These are phyloP conservation scores for Ptilodon capucinus DNA, from an alignment of 2,888 invertebrate genomes.

Conservation along the genomic window DNA sequence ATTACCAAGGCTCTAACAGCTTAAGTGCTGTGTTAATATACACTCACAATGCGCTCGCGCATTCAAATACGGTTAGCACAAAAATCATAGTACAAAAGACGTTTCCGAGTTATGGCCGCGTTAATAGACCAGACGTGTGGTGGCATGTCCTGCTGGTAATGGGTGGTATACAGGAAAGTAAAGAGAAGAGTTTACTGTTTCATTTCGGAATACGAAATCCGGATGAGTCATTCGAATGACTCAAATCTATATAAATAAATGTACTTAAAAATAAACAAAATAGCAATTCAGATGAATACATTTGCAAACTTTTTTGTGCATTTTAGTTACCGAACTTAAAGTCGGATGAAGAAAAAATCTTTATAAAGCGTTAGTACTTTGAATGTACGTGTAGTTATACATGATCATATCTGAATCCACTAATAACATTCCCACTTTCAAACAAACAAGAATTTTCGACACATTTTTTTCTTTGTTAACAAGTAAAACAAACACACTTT, in stretches of 20 bases:
- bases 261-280: background rate
- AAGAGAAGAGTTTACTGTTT: background rate
- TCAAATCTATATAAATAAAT: background rate
- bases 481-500: slow-evolving; percentile 20
- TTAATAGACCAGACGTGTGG: slow-evolving; percentile 61
- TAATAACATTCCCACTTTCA: background rate
- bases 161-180: slow-evolving; percentile 26
- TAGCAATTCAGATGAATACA: background rate
- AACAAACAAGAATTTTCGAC: background rate
- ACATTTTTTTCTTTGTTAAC: slow-evolving; percentile 12
- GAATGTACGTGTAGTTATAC: too few relatives aligned
- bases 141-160: slow-evolving; percentile 45
- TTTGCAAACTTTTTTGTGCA: background rate
- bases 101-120: slow-evolving; percentile 50
- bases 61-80: slow-evolving; percentile 59
- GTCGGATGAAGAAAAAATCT: too few relatives aligned
- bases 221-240: background rate
- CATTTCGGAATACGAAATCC: background rate
- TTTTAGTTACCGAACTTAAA: background rate
- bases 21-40: slow-evolving; percentile 71
- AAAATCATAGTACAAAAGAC: slow-evolving; percentile 56
- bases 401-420: background rate
- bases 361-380: too few relatives aligned
- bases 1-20: slow-evolving; percentile 59
- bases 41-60: slow-evolving; percentile 46